Percentiles rank a stretch among this genome's conserved stretches.
Evolutionary conservation across 2,888 invertebrate genomes (phyloP).

Genomic region (Clitarchus hookeri): DNA sequence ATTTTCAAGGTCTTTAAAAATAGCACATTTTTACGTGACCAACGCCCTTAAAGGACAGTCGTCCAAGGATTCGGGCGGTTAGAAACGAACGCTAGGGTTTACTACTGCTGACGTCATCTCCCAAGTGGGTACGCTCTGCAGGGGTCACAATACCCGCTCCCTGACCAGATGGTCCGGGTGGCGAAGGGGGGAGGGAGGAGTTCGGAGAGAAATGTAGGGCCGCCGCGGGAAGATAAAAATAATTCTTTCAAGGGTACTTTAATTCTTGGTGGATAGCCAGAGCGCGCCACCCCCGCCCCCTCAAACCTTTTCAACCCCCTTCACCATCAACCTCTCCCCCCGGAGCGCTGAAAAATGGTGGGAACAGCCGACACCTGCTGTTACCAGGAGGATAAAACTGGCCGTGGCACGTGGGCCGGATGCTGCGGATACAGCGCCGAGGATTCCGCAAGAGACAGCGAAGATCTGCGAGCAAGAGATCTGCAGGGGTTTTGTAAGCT

Average conservation of each 20-base stretch:
- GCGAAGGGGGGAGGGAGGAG: background rate
- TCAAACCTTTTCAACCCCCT: too few relatives aligned
- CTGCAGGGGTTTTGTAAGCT: too few relatives aligned
- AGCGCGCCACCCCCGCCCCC: background rate
- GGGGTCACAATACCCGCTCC: background rate
- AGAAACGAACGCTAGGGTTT: too few relatives aligned
- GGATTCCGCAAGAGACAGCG: too few relatives aligned
- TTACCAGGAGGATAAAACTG: background rate
- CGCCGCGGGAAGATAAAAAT: conserved; percentile 9
- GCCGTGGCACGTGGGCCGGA: too few relatives aligned
- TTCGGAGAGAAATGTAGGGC: background rate
- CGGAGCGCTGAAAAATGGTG: background rate
- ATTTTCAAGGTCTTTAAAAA: too few relatives aligned
- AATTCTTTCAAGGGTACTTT: conserved; percentile 14
- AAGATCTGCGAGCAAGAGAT: too few relatives aligned
- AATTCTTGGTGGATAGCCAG: background rate
- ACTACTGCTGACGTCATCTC: too few relatives aligned
- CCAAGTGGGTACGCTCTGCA: background rate
- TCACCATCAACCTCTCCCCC: background rate
- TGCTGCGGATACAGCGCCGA: too few relatives aligned
- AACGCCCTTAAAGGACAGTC: too few relatives aligned
- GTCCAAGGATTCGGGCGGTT: too few relatives aligned
- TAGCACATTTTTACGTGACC: too few relatives aligned
- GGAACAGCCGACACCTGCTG: background rate
- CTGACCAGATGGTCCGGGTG: background rate